Evolutionary conservation across 2,797 vertebrate species (phyloP).

Genomic region (Passerculus sandwichensis): DNA sequence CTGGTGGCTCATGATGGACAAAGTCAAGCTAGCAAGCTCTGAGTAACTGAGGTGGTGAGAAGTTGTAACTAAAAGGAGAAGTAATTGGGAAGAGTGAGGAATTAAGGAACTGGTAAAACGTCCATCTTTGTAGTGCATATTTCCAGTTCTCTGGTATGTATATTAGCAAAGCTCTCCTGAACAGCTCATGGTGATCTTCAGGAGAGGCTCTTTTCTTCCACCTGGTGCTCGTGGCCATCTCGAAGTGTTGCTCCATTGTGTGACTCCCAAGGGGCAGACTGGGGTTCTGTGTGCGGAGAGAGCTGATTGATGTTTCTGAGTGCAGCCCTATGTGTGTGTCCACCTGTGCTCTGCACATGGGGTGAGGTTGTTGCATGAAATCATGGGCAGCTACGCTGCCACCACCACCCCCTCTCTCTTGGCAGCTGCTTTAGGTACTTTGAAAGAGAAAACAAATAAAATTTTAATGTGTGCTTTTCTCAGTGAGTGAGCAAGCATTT

Average conservation of each 20-base stretch:
- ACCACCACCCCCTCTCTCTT: neutral
- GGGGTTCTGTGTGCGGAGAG: neutral
- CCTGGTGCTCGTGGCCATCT: accelerated
- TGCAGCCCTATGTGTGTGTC: accelerated
- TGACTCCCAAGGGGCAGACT: neutral
- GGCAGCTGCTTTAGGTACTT: neutral
- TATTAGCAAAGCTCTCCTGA: neutral
- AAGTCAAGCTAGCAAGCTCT: neutral
- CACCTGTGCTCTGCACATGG: constrained; percentile 23
- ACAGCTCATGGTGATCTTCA: neutral
- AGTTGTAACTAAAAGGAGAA: neutral
- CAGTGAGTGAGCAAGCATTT: neutral
- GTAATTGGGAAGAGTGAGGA: neutral
- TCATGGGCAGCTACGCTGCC: neutral
- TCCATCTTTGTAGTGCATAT: neutral
- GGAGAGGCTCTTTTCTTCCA: neutral
- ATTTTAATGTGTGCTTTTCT: neutral
- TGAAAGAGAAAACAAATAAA: neutral
- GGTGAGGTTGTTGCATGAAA: neutral
- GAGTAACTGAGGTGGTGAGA: neutral
- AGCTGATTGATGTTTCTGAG: constrained; percentile 1
- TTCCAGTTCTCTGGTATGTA: accelerated
- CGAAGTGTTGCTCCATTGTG: neutral
- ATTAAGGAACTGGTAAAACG: neutral
- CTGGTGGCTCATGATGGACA: neutral